Evolutionary conservation across 2,113 vertebrate species (phyloP), one percentile per base, ranked within the genome.

Genomic region (Circaetus gallicus): DNA sequence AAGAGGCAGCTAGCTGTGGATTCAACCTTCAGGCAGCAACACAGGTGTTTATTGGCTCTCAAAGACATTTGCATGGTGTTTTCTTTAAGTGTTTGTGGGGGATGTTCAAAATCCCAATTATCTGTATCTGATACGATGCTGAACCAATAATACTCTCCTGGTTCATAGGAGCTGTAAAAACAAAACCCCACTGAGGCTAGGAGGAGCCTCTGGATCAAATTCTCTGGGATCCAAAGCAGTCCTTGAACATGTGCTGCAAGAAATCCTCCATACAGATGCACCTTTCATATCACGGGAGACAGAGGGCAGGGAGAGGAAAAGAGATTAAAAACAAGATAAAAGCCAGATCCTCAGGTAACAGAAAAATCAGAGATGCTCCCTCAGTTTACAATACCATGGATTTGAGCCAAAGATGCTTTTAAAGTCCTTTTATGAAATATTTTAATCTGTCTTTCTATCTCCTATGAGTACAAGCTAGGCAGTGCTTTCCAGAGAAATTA

Each of bases 331-430:
- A 13, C 61, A 61, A 79, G 55, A 58, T 32, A 89, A 74, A 72
- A 93, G 80, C 36, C 80, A 91, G 80, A 89, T 95, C 77, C 80
- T 69, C 77, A 65, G 65, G 61, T 80, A 93, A 93, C 56, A 94
- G 72, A 89, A 95, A 95, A 94, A 79, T 66, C 86, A 89, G 86
- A 86, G 78, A 53, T 65, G 71, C 49, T 84, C 77, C 34, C 36
- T 67, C 32, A 47, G 72, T 86, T 96, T 67, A 91, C n/a, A 79
- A 6, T 49, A 66, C 24, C 32, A 74, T 0, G 0, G 47, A 84
- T 74, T 43, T 81, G 89, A 95, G 86, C 52, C 81, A 92, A 82
- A 91, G 42, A 34, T 86, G 77, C 28, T 89, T 86, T 83, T 42
- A 34, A 92, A 86, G 77, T 58, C 52, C 65, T 82, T 88, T 74